Base-by-base conservation (phyloP, 2,888 invertebrate species). In the Leptinotarsa tumamoca region DNA sequence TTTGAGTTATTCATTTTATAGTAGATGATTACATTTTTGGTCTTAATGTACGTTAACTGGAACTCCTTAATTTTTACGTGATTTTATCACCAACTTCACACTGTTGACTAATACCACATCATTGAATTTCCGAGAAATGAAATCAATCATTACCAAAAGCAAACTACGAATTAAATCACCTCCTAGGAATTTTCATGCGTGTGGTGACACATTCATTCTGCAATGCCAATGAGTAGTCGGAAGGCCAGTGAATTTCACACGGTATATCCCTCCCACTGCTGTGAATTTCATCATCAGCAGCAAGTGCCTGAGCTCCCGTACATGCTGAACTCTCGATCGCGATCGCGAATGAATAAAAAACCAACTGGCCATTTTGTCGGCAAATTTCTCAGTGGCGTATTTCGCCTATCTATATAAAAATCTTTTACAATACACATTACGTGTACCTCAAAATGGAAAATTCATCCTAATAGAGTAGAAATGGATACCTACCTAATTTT, bases 351-450 rank as follows among this genome's bases (percentile, higher is more conserved):
- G 81, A 81, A 77, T 84, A 84, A 85, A 85, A 85, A 84, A 83
- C 74, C 73, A 75, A 77, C 79, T 79, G 83, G 84, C 85, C 84
- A 84, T 85, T 83, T 85, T 84, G 84, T 85, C 82, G 83, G 81
- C 73, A 51, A 63, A 51, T 71, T 63, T 43, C 33, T 63, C 63
- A 43, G 33, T 63, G n/a, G 63, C 58, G 18, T 68, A 51, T 51
- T 52, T 23, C 50, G 51, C 21, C n/a, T 52, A 15, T 18, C 50
- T 7, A 18, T 10, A 18, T 54, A n/a, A 7, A 17, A 43, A 67
- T 7, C 10, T 43, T 43, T 43, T 13, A 10, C 43, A 10, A 43
- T 43, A 43, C 43, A 43, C 43, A 43, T 43, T 33, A 33, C 21
- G 43, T 50, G 67, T 50, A 13, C 2, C 54, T 7, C 2, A 14